Conservation (phyloP, 2,113 vertebrate genomes). For the Illadopsis cleaveri region DNA sequence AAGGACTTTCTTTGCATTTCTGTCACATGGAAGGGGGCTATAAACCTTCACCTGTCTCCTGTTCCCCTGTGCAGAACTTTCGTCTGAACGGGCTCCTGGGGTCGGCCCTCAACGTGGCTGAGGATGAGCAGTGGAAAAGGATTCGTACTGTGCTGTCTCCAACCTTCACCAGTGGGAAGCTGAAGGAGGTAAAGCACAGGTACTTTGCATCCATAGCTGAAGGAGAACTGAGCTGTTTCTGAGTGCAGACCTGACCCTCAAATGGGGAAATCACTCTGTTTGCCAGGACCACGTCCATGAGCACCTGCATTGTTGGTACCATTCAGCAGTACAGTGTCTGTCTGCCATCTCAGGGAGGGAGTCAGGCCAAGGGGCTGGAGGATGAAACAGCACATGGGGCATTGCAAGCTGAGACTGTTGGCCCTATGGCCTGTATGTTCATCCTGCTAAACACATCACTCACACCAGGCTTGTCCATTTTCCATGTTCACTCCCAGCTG, state of each 20-base stretch:
- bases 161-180: constrained; percentile 74
- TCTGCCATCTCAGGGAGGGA: background rate
- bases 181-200: constrained; percentile 70
- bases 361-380: background rate
- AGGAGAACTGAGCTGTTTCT: background rate
- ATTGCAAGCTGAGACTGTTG: background rate
- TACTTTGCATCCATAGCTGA: background rate
- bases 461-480: background rate
- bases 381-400: background rate
- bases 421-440: background rate
- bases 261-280: rapidly evolving
- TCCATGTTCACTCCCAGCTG: background rate
- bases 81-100: constrained; percentile 62
- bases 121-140: constrained; percentile 74
- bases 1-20: background rate
- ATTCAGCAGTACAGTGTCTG: background rate
- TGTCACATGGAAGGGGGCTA: background rate
- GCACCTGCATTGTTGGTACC: background rate
- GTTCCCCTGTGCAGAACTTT: constrained; percentile 17
- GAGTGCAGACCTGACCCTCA: background rate
- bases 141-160: constrained; percentile 71
- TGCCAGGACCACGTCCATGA: background rate
- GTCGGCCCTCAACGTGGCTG: background rate
- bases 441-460: background rate
- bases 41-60: background rate